phyloP scores from a whole-genome alignment of 2,888 invertebrate genomes.

The Himalopsyche tibetana region DNA sequence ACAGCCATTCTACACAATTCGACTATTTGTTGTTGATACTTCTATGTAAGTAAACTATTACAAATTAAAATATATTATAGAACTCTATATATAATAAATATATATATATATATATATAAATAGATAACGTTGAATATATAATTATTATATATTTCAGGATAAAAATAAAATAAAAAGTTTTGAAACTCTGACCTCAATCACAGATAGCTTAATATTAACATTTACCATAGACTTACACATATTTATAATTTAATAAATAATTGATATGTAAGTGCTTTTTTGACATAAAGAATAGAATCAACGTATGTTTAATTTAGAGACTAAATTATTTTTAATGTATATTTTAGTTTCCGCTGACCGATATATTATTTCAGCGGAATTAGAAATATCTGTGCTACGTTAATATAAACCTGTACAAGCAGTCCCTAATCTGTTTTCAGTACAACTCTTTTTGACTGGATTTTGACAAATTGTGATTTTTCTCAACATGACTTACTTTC shows the following conservation, averaged over 20 bases:
- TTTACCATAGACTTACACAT: conserved; percentile 31
- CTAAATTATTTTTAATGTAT: conserved; percentile 1
- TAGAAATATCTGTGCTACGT: conserved; percentile 2
- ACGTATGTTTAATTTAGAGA: not conserved
- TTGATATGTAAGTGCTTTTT: conserved; percentile 34
- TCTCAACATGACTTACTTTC: no score
- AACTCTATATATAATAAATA: not conserved
- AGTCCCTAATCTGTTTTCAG: no score
- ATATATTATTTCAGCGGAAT: not conserved
- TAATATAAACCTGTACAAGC: not conserved
- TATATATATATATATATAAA: not conserved
- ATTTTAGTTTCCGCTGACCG: not conserved
- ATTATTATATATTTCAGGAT: conserved; percentile 65
- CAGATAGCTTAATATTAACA: conserved; percentile 58
- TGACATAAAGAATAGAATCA: conserved; percentile 30
- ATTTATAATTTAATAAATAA: conserved; percentile 18
- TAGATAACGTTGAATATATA: conserved; percentile 60
- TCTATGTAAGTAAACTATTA: no score
- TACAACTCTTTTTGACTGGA: no score
- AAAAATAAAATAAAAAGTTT: conserved; percentile 63
- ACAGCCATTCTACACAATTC: not conserved
- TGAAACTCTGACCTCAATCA: conserved; percentile 63
- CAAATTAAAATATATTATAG: no score
- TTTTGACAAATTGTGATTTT: no score
- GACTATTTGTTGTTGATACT: not conserved